phyloP scores from a whole-genome alignment of 1,140 invertebrate species.

The Mylabris phalerata region DNA sequence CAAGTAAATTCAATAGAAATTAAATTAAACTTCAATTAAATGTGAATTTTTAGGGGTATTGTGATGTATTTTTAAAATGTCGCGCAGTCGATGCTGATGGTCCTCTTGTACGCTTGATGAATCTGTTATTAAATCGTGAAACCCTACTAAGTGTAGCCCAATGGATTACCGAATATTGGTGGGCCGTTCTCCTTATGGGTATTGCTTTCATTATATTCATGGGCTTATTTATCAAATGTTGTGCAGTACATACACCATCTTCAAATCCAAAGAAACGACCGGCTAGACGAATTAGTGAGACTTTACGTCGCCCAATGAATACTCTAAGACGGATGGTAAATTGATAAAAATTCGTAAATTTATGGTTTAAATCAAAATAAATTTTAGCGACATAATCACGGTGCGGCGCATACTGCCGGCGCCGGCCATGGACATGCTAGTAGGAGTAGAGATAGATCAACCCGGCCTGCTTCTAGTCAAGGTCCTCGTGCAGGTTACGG shows the following conservation, averaged over 20 bases:
- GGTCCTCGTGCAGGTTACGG: conserved; percentile 61
- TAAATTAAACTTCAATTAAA: conserved; percentile 2
- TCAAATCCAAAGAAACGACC: conserved; percentile 91
- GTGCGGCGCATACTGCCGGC: conserved; percentile 30
- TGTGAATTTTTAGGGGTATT: conserved; percentile 71
- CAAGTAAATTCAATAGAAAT: conserved; percentile 53
- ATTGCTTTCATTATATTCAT: conserved; percentile 91
- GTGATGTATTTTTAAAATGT: conserved; percentile 97
- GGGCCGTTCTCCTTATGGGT: conserved; percentile 87
- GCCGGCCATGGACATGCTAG: conserved; percentile 32
- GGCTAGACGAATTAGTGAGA: conserved; percentile 78
- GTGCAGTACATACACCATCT: conserved; percentile 97
- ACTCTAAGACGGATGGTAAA: conserved; percentile 75
- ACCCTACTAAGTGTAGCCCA: conserved; percentile 79
- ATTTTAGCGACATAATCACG: conserved; percentile 20
- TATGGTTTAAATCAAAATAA: conserved; percentile 18
- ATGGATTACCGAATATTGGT: conserved; percentile 95
- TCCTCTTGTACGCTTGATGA: conserved; percentile 92
- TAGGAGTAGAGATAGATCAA: conserved; percentile 32
- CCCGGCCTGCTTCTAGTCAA: conserved; percentile 40
- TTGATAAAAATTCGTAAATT: conserved; percentile 6
- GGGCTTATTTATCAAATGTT: conserved; percentile 99
- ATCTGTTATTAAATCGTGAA: conserved; percentile 88
- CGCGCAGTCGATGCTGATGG: conserved; percentile 97
- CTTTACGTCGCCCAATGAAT: conserved; percentile 80